Percentiles rank a stretch among this genome's conserved stretches.
phyloP scores from a whole-genome alignment of 2,888 invertebrate species.

The Cremastinae sp. region DNA sequence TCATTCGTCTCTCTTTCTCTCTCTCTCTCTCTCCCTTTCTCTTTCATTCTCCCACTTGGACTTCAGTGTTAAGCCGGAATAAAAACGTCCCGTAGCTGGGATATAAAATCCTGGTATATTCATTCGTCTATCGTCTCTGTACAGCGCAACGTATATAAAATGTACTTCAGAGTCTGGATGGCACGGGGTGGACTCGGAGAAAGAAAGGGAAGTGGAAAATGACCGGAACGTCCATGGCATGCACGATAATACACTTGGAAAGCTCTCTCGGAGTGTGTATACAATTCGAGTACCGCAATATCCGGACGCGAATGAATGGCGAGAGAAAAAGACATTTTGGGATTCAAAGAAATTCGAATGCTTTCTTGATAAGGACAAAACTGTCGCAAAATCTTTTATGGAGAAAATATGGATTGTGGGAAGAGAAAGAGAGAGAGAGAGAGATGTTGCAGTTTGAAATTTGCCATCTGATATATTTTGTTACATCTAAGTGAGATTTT shows the following conservation, averaged over 20 bases:
- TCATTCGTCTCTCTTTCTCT: slow-evolving; percentile 66
- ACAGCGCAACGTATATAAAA: slow-evolving; percentile 28
- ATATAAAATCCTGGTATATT: slow-evolving; percentile 52
- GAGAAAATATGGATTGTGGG: too few relatives aligned
- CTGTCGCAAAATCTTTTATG: too few relatives aligned
- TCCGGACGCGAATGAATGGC: slow-evolving; percentile 20
- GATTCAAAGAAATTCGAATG: too few relatives aligned
- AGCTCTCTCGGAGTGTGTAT: slow-evolving; percentile 7
- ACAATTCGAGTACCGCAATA: slow-evolving; percentile 22
- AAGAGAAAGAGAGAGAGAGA: too few relatives aligned
- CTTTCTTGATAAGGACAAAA: too few relatives aligned
- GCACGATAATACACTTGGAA: slow-evolving; percentile 46
- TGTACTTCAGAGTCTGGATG: slow-evolving; percentile 35
- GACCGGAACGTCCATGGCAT: slow-evolving; percentile 42
- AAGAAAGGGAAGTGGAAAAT: slow-evolving; percentile 47
- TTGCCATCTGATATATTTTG: too few relatives aligned
- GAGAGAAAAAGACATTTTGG: too few relatives aligned
- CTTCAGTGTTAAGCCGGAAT: slow-evolving; percentile 34
- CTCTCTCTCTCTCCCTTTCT: slow-evolving; percentile 38
- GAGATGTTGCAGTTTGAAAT: too few relatives aligned
- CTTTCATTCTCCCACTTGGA: slow-evolving; percentile 40
- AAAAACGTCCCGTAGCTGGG: slow-evolving; percentile 48
- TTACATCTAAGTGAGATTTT: too few relatives aligned
- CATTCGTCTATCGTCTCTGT: slow-evolving; percentile 46
- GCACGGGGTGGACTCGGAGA: slow-evolving; percentile 39